phyloP scores from a whole-genome alignment of 2,797 vertebrate species.

The Xiphorhynchus erythropygius region DNA sequence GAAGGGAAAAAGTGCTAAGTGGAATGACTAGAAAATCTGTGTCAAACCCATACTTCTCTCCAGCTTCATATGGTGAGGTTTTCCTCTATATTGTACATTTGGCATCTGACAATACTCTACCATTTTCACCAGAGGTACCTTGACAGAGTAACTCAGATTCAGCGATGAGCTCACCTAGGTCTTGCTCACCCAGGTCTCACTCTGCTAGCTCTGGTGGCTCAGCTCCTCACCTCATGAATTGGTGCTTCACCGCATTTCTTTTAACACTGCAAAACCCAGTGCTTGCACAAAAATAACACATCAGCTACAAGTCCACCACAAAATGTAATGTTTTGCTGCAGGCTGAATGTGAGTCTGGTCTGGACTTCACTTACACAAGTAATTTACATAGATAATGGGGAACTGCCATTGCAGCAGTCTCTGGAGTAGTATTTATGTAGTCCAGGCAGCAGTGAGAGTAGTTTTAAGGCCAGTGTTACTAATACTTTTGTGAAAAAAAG shows the following conservation, averaged over 20 bases:
- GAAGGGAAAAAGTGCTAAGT: not conserved
- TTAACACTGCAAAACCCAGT: not conserved
- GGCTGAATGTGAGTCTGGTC: not conserved
- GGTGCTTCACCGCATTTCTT: not conserved
- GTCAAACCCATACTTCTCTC: not conserved
- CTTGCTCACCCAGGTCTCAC: not conserved
- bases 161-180: not conserved
- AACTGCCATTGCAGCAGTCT: not conserved
- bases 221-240: not conserved
- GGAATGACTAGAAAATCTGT: not conserved
- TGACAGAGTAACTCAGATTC: not conserved
- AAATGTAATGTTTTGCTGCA: fast-evolving
- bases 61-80: not conserved
- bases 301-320: not conserved
- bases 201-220: not conserved
- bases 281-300: not conserved
- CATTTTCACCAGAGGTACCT: not conserved
- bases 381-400: not conserved
- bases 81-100: not conserved
- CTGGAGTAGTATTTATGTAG: not conserved
- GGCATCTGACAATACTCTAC: not conserved
- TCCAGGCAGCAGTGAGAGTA: not conserved
- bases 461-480: not conserved
- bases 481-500: not conserved
- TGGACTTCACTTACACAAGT: not conserved